Base-by-base conservation (phyloP, 2,113 vertebrate species). In the Plectropomus leopardus region DNA sequence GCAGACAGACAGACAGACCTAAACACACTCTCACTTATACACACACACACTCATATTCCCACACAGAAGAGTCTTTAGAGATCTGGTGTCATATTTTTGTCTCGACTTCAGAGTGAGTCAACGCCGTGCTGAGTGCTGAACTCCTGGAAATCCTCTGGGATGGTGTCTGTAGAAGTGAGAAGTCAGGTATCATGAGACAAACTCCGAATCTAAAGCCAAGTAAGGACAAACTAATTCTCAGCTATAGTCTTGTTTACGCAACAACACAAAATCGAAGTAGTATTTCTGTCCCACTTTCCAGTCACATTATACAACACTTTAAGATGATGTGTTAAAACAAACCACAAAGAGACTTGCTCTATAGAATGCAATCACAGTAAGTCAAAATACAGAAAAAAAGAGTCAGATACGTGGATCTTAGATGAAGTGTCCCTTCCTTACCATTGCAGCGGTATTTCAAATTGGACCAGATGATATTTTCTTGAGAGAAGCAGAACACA, bases 381-480 rank as follows among this genome's bases (percentile, higher is more conserved):
- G n/a, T 44, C 1, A 7, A 42, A 55, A 34, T 14, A 57, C 9
- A 2, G 1, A 30, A 23, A 16, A 40, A 19, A 23, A 14, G 11
- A 28, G 15, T 53, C 4, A 40, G 19, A 50, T 13, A 16, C 4
- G 30, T 40, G 42, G 28, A 9, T 4, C 32, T 24, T 5, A 24
- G 32, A 51, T 50, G 0, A 48, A 7, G 36, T 23, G 23, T 28
- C 40, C 2, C 15, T 19, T 59, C 11, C 11, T 96, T 93, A 99
- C 98, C 98, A 23, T 99, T 99, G 93, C 98, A 99, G 89, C 98
- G 98, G 10, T 99, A 99, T 83, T 97, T 99, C 86, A 99, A 91
- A 91, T 99, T 99, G 87, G 98, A 99, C 98, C 98, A 99, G 93
- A 99, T 99, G 86, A 99, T 99, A 91, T 99, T 99, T 95, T 99